A percentile compares a stretch with the other conserved stretches of the same genome.
phyloP scores from a whole-genome alignment of 2,797 vertebrate species.

The Caiman crocodilus region DNA sequence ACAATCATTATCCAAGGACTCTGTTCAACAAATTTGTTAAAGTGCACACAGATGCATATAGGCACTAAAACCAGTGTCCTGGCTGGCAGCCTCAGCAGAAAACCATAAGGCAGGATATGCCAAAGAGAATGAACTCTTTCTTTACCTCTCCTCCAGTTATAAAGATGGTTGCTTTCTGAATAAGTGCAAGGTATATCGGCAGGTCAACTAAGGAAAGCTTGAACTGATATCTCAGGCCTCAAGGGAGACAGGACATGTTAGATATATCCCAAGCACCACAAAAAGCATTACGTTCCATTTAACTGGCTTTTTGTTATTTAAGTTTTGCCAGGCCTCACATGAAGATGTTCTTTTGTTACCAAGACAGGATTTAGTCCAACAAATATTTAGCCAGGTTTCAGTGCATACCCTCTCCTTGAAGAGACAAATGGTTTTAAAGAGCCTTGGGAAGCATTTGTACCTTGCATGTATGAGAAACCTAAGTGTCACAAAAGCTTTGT shows the following conservation, averaged over 20 bases:
- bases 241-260: background rate
- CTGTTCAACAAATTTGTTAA: conserved; percentile 18
- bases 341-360: background rate
- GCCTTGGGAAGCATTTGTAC: background rate
- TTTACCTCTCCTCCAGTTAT: background rate
- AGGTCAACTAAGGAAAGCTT: background rate
- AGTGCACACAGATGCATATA: background rate
- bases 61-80: background rate
- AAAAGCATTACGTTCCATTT: background rate
- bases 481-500: background rate
- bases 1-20: conserved; percentile 47
- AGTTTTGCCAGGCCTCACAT: background rate
- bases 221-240: background rate
- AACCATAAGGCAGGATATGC: background rate
- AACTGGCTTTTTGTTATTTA: background rate
- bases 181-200: background rate
- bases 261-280: background rate
- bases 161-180: background rate
- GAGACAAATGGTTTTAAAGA: accelerated
- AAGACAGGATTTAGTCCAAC: background rate
- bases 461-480: background rate
- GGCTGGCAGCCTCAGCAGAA: background rate
- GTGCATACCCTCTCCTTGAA: background rate
- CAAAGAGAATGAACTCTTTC: background rate
- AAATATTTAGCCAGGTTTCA: conserved; percentile 45